Base-by-base conservation (phyloP, 2,888 invertebrate genomes). In the Leptinotarsa rubiginosa region DNA sequence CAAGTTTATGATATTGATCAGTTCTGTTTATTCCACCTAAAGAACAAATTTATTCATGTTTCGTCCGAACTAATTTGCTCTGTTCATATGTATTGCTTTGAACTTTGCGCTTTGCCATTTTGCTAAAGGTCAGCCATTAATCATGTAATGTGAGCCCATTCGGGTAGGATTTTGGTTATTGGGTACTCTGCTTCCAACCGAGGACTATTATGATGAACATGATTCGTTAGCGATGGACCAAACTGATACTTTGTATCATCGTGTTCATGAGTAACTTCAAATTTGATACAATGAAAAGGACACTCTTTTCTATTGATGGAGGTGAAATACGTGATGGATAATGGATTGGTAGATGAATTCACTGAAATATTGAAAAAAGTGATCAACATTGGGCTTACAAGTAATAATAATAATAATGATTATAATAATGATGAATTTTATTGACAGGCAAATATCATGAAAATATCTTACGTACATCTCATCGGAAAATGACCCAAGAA, bases 61-160 rank as follows among this genome's bases (percentile, higher is more conserved):
- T 15, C 62, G 31, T 4, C 2, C 16, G 62, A 7, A 2, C 7
- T 41, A 62, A 31, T 62, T 62, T 25, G 2, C n/a, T n/a, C n/a
- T 62, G 31, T 62, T 31, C 41, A 41, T 62, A 41, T 41, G 25
- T 62, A 62, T 41, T 16, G 41, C 16, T 62, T 16, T 62, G 62
- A 62, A 62, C 62, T 62, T 62, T 62, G n/a, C 62, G 31, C 62
- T 62, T 12, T 62, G 62, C 62, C 62, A 41, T 62, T 62, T 62
- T 18, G 41, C 16, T 31, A 62, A 62, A 62, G 62, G 62, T 62
- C 62, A 62, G 41, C 41, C 62, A 31, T 62, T 31, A 25, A 41
- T 62, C 62, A 62, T 62, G 62, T 4, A 62, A 62, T 62, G 16
- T 15, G 41, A 62, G 62, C 62, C 31, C n/a, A 62, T 62, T 62